A percentile compares a stretch with the other conserved stretches of the same genome.
phyloP scores from a whole-genome alignment of 2,113 vertebrate genomes.

The Alouatta palliata region DNA sequence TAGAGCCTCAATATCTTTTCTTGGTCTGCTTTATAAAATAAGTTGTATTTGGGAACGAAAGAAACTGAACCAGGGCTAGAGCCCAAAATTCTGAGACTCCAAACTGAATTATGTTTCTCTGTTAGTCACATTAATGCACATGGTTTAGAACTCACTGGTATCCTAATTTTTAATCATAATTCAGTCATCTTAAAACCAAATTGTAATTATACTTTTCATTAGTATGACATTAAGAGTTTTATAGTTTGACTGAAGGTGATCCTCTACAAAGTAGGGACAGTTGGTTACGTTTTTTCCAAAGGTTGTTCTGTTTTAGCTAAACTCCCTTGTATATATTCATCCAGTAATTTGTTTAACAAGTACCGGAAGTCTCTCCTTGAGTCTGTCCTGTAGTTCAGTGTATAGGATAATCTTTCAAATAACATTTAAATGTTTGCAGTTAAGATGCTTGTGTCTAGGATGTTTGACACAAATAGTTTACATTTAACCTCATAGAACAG shows the following conservation, averaged over 20 bases:
- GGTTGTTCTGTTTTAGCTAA: slow-evolving; percentile 26
- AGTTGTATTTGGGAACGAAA: not conserved
- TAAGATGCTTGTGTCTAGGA: not conserved
- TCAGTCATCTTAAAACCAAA: not conserved
- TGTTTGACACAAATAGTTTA: not conserved
- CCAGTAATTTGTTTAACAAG: not conserved
- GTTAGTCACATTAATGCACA: not conserved
- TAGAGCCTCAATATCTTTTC: not conserved
- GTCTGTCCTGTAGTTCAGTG: not conserved
- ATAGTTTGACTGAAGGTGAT: not conserved
- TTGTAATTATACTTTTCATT: slow-evolving; percentile 23
- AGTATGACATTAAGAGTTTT: not conserved
- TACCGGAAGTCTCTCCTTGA: not conserved
- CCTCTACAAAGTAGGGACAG: not conserved
- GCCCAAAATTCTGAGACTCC: not conserved
- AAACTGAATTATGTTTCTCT: not conserved
- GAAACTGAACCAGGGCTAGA: not conserved
- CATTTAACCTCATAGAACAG: not conserved
- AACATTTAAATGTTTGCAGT: not conserved
- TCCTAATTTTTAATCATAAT: slow-evolving; percentile 37
- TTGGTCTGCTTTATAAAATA: not conserved
- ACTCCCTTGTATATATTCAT: slow-evolving; percentile 1
- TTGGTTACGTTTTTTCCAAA: slow-evolving; percentile 10
- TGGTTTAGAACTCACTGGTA: not conserved
- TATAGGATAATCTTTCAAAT: slow-evolving; percentile 6